phyloP scores from a whole-genome alignment of 1,140 invertebrate genomes.

The Eurosta solidaginis region DNA sequence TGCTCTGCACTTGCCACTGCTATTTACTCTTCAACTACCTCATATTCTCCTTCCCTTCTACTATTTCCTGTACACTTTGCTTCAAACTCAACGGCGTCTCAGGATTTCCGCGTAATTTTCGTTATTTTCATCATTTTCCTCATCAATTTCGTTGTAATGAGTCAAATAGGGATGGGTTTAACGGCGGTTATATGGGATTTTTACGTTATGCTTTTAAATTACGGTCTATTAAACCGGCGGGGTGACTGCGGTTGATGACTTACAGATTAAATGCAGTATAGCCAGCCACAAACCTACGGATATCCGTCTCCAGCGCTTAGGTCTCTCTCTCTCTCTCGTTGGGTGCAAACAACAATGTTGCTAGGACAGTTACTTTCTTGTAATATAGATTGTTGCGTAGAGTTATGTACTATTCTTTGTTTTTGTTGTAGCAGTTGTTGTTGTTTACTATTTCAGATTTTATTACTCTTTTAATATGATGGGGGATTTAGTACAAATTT shows the following conservation, averaged over 20 bases:
- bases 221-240: conserved; percentile 31
- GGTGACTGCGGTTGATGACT: conserved; percentile 30
- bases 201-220: conserved; percentile 28
- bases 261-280: conserved; percentile 33
- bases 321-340: not conserved
- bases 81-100: conserved; percentile 12
- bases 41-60: not conserved
- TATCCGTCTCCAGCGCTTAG: not conserved
- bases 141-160: no score
- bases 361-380: not conserved
- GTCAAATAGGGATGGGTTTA: not conserved
- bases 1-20: not conserved
- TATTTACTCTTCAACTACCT: not conserved
- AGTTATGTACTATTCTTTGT: not conserved
- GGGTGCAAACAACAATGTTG: conserved; percentile 22
- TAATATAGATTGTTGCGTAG: no score
- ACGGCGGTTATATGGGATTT: not conserved
- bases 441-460: conserved; percentile 9
- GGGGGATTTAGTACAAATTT: not conserved
- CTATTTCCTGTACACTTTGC: not conserved
- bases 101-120: conserved; percentile 21
- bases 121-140: conserved; percentile 7
- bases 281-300: no score
- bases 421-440: not conserved
- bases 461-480: not conserved